Evolutionary conservation across 2,113 vertebrate genomes (phyloP), one percentile per base, ranked within the genome.

Genomic region (Anthoscopus minutus): DNA sequence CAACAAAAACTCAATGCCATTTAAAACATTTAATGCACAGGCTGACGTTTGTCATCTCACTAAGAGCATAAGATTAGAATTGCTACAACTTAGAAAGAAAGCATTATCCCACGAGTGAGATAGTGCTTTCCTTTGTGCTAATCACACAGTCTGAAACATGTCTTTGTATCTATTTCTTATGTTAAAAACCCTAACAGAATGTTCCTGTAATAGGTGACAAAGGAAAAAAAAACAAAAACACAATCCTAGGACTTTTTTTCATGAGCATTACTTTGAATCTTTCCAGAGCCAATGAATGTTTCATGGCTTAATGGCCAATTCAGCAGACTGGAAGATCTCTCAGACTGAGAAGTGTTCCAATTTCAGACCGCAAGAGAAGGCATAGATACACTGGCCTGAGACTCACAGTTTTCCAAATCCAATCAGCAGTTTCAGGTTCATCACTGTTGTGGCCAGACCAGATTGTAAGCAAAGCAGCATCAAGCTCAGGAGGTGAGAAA

Each of bases 171-270:
- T 66, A 24, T 84, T 89, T 71, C 38, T 77, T 80, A 33, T 14
- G 8, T 14, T 57, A 64, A 88, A 85, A 64, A 9, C 8, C 6
- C 2, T 67, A 62, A 56, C 22, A 85, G 18, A 76, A 53, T 65
- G 6, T 82, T n/a, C 37, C 37, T 82, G 27, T 19, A 73, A 51
- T 16, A 81, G 16, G 6, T 50, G 44, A 61, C 15, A 42, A 89
- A 56, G 4, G n/a, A 56, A 78, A 83, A 64, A 8, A 3, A 2
- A 1, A 0, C 10, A 83, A 64, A 8, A 3, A 2, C 1, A 0
- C 10, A 23, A 1, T 51, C 11, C 33, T 62, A 45, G 22, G 16
- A 23, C 15, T 54, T 35, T 25, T n/a, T 79, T 82, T 11, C 58
- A 65, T 0, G 5, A 45, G 19, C 23, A 42, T 42, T 80, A 45